phyloP scores from a whole-genome alignment of 2,888 invertebrate species.

The Agonum fuliginosum region DNA sequence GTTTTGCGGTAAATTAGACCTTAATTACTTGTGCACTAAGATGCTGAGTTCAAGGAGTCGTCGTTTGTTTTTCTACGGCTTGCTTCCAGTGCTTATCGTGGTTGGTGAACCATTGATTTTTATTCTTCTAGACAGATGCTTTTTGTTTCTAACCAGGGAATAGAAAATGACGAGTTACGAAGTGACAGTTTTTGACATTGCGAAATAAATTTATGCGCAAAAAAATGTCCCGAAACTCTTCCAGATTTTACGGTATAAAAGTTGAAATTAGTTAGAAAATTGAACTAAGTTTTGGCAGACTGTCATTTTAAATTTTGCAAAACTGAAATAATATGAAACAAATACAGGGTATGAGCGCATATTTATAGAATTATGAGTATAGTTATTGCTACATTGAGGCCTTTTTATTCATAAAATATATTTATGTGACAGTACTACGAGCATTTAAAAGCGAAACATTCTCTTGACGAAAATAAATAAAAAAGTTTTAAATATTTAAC shows the following conservation, averaged over 20 bases:
- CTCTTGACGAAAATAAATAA: conserved; percentile 14
- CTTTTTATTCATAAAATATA: conserved; percentile 4
- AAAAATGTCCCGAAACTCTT: neutral
- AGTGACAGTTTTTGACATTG: neutral
- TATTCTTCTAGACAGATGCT: conserved; percentile 11
- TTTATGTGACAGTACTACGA: conserved; percentile 4
- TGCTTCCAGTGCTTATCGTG: conserved; percentile 5
- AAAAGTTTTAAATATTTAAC: conserved; percentile 17
- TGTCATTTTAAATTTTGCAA: neutral
- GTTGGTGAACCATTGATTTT: conserved; percentile 41
- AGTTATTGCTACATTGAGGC: neutral
- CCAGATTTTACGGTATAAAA: neutral
- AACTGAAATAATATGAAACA: neutral
- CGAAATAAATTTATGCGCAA: conserved; percentile 18
- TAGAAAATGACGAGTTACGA: conserved; percentile 16
- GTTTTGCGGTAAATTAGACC: conserved; percentile 33
- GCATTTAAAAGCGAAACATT: neutral
- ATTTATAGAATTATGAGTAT: neutral
- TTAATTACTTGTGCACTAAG: conserved; percentile 40
- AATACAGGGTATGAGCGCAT: neutral
- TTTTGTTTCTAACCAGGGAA: neutral
- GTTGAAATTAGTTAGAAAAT: neutral
- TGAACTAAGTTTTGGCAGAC: neutral
- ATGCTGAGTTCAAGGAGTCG: neutral
- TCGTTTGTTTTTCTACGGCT: conserved; percentile 34